Conservation (phyloP, 2,888 invertebrate genomes). For the Pyrgus malvae region DNA sequence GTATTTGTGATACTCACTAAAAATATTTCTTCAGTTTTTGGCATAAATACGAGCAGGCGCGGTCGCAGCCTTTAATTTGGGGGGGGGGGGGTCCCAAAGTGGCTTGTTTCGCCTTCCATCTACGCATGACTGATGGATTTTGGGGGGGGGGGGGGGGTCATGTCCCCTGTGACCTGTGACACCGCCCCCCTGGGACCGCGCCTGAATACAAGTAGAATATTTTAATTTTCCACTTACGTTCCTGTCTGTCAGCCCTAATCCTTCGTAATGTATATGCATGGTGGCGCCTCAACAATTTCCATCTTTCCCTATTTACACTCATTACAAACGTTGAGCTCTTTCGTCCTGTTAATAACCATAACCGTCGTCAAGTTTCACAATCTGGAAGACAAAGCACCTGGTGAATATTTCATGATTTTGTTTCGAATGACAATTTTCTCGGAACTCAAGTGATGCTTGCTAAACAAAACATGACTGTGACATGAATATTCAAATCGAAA, state of each 20-base stretch:
- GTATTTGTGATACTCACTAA: too few relatives aligned
- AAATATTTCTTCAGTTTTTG: too few relatives aligned
- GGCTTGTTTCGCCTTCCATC: too few relatives aligned
- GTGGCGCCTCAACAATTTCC: conserved; percentile 22
- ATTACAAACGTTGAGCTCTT: conserved; percentile 50
- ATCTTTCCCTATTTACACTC: conserved; percentile 34
- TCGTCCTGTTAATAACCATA: conserved; percentile 67
- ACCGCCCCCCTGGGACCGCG: too few relatives aligned
- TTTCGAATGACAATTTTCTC: conserved; percentile 53
- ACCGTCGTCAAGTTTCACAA: conserved; percentile 65
- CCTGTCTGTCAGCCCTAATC: not conserved
- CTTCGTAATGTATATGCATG: conserved; percentile 15
- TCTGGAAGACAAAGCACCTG: conserved; percentile 57
- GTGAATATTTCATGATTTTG: conserved; percentile 71
- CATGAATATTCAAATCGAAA: conserved; percentile 58
- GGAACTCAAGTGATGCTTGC: conserved; percentile 57
- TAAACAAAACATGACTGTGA: conserved; percentile 50
- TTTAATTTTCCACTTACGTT: too few relatives aligned
- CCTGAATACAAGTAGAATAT: too few relatives aligned
- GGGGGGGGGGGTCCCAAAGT: too few relatives aligned
- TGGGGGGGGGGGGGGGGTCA: too few relatives aligned
- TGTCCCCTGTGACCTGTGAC: too few relatives aligned
- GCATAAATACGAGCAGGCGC: too few relatives aligned
- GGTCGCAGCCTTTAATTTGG: too few relatives aligned
- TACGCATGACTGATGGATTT: too few relatives aligned